These are phyloP conservation scores for Sardinella longiceps DNA, from an alignment of 2,797 vertebrate species.

Conservation along the genomic window DNA sequence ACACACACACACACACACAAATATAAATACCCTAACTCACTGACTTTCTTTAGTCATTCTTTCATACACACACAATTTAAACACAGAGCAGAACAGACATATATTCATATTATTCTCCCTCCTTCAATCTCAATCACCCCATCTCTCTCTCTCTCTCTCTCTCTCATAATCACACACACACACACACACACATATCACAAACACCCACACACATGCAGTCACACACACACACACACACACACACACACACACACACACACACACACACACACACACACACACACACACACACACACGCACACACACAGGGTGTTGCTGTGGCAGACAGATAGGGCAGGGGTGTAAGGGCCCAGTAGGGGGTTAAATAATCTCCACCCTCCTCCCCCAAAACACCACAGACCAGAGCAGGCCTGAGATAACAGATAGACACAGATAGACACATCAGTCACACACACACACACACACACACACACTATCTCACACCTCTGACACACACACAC, in stretches of 20 bases:
- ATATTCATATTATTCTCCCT: too few species aligned
- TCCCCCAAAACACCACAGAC: too few species aligned
- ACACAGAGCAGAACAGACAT: too few species aligned
- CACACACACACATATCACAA: not conserved
- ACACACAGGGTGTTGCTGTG: not conserved
- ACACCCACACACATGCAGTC: not conserved
- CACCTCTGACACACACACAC: not conserved
- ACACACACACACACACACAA: conserved; percentile 9
- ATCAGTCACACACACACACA: not conserved
- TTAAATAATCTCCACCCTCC: too few species aligned
- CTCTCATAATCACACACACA: not conserved
- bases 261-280: not conserved
- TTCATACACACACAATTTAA: not conserved
- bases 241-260: not conserved
- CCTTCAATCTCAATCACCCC: too few species aligned
- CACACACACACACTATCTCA: not conserved
- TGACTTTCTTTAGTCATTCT: too few species aligned
- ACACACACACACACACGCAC: not conserved
- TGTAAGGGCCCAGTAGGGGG: too few species aligned
- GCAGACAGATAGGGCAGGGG: too few species aligned
- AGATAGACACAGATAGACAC: not conserved
- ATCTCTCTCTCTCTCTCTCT: too few species aligned
- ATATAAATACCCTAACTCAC: too few species aligned
- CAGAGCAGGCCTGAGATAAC: too few species aligned
- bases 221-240: not conserved